Evolutionary conservation across 2,888 invertebrate species (phyloP), one percentile per base, ranked within the genome.

Genomic region (Pocota personata): DNA sequence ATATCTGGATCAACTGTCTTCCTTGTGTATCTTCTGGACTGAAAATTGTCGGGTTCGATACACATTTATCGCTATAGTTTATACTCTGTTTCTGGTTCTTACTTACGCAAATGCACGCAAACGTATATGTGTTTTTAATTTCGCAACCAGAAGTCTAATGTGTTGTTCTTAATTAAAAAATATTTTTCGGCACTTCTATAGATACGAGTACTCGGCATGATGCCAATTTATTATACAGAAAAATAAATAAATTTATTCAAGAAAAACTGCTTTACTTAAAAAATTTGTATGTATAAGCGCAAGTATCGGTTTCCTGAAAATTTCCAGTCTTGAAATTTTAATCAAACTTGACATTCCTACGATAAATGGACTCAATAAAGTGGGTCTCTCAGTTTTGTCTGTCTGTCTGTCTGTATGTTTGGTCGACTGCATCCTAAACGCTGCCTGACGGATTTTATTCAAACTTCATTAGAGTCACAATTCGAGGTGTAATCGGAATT

Each of bases 101-200:
- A 43, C 55, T 58, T 71, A 21, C 27, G n/a, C 40, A 14, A 14
- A 46, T 35, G 24, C 37, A 37, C 24, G 10, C 50, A 32, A 24
- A 12, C 30, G 7, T 7, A 40, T n/a, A 24, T 14, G 32, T 46
- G 6, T 12, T n/a, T 43, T 14, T 24, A 10, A 35, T 72, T 72
- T 60, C 35, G 37, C 48, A 58, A 72, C 24, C 14, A 71, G 27
- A 50, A 57, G 2, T 14, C 27, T 30, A 57, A 32, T 46, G 32
- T 73, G 73, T 50, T 73, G 48, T 37, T 50, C 19, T 37, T 50
- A 50, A 73, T 73, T 73, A 62, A 60, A 73, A 76, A 66, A 35
- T 16, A 57, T 66, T 75, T 52, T 58, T 43, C 43, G n/a, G 12
- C 40, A 50, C 37, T 35, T 21, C 19, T 52, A 24, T 32, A 46